phyloP scores from a whole-genome alignment of 2,113 vertebrate genomes.

The Myotis lucifugus region DNA sequence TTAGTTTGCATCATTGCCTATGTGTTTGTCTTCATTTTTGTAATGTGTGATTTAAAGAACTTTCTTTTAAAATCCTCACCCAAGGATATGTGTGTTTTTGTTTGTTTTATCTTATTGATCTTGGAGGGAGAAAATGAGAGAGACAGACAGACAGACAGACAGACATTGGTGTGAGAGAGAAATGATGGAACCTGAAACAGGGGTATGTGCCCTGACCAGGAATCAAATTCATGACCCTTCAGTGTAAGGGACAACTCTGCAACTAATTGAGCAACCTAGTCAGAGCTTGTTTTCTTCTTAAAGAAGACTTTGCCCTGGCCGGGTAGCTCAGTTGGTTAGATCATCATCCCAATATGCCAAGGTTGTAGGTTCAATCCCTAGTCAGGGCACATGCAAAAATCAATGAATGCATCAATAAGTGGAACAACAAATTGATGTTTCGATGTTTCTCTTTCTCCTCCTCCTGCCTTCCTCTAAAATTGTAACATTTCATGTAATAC shows the following conservation, averaged over 20 bases:
- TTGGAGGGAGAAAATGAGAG: neutral
- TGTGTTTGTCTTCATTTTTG: neutral
- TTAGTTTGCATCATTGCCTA: neutral
- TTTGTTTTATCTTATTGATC: neutral
- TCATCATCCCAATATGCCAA: neutral
- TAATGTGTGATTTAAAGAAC: neutral
- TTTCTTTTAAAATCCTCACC: neutral
- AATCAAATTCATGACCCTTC: neutral
- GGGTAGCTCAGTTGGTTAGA: neutral
- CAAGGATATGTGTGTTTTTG: neutral
- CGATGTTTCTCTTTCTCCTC: neutral
- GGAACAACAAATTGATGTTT: neutral
- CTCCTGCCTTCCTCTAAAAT: neutral
- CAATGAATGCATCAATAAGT: neutral
- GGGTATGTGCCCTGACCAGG: neutral
- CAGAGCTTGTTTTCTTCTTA: neutral
- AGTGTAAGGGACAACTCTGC: neutral
- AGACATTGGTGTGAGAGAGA: too few species aligned
- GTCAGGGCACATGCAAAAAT: neutral
- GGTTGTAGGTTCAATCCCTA: neutral
- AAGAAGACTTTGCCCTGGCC: neutral
- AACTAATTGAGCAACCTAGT: neutral
- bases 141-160: too few species aligned
- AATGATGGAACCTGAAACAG: neutral
- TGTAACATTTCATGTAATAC: neutral